Percentiles rank a stretch among this genome's conserved stretches.
Evolutionary conservation across 2,797 vertebrate genomes (phyloP).

Genomic region (Falco peregrinus): DNA sequence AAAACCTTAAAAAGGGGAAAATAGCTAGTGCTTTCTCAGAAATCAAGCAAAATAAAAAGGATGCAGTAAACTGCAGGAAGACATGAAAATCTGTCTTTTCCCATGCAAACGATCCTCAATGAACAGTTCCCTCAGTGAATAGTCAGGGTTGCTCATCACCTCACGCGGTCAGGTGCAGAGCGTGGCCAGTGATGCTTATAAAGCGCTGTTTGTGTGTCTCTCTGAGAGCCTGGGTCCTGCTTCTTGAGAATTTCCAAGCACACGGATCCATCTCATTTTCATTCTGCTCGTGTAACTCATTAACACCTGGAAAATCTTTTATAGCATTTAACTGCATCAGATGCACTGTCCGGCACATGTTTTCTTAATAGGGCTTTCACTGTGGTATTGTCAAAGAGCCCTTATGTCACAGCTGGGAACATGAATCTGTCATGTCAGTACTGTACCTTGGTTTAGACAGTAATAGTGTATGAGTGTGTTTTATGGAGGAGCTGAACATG

Average conservation of each 20-base stretch:
- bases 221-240: conserved; percentile 42
- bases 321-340: conserved; percentile 57
- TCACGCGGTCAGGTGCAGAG: conserved; percentile 45
- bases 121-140: conserved; percentile 19
- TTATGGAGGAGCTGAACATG: conserved; percentile 51
- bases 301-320: conserved; percentile 72
- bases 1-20: not conserved
- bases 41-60: conserved; percentile 18
- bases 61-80: conserved; percentile 63
- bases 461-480: conserved; percentile 23
- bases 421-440: conserved; percentile 69
- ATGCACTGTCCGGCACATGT: conserved; percentile 60
- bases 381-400: conserved; percentile 63
- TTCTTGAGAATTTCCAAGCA: conserved; percentile 46
- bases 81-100: conserved; percentile 42
- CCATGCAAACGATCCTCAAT: conserved; percentile 6
- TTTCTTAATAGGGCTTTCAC: conserved; percentile 65
- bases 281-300: conserved; percentile 41
- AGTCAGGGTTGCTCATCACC: conserved; percentile 31
- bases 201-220: conserved; percentile 54
- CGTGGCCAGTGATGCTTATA: conserved; percentile 7
- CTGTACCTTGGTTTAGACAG: conserved; percentile 48
- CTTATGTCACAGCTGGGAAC: conserved; percentile 71
- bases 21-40: conserved; percentile 14
- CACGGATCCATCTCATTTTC: conserved; percentile 29